Percentiles rank a stretch among this genome's conserved stretches.
These are phyloP conservation scores for Numida meleagris DNA, from an alignment of 2,113 vertebrate species.

Conservation along the genomic window DNA sequence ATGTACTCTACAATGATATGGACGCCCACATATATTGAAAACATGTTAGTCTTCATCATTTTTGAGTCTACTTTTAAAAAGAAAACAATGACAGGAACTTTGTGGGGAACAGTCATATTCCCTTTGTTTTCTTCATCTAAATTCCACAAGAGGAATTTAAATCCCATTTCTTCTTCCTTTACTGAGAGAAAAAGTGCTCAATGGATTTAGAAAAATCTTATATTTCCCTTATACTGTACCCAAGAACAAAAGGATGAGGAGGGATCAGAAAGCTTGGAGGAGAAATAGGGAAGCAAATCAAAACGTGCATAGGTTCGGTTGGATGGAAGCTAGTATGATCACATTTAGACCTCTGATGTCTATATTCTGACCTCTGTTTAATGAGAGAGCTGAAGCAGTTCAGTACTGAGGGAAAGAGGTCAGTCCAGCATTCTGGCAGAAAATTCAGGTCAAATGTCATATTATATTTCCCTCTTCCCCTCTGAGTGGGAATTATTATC, in stretches of 20 bases:
- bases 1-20: background rate
- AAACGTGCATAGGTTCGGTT: background rate
- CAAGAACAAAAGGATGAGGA: background rate
- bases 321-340: background rate
- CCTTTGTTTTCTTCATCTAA: background rate
- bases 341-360: background rate
- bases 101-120: background rate
- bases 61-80: background rate
- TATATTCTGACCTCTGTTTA: background rate
- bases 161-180: background rate
- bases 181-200: background rate
- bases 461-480: background rate
- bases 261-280: background rate
- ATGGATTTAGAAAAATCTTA: background rate
- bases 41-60: fast-evolving
- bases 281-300: background rate
- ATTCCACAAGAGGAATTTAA: background rate
- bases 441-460: background rate
- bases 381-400: background rate
- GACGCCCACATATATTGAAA: background rate
- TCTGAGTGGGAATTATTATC: background rate
- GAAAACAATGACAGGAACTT: background rate
- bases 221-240: background rate
- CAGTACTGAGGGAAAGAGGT: background rate
- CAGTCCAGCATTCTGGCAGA: background rate